Conservation (phyloP, 2,113 vertebrate genomes). For the Paralichthys olivaceus region DNA sequence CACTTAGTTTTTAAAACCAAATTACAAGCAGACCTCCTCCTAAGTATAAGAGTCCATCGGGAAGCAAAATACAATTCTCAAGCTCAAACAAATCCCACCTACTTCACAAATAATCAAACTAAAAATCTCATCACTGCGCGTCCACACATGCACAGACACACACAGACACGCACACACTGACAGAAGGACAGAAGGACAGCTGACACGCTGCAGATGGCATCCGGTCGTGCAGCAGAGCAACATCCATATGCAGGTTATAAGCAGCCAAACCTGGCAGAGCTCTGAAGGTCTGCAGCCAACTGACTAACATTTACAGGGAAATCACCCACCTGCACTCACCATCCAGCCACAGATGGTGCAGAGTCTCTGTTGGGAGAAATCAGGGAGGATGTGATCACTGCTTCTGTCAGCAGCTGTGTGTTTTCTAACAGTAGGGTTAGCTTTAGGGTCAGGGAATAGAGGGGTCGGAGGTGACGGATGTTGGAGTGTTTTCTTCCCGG, state of each 20-base stretch:
- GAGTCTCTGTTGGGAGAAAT: constrained; percentile 22
- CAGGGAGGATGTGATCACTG: constrained; percentile 21
- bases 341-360: constrained; percentile 59
- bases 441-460: neutral
- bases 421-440: constrained; percentile 31
- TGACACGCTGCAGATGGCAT: constrained; percentile 55
- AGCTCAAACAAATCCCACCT: constrained; percentile 12
- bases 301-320: constrained; percentile 57
- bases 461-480: neutral
- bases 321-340: constrained; percentile 61
- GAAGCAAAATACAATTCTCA: constrained; percentile 6
- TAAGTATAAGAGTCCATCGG: neutral
- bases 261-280: constrained; percentile 58
- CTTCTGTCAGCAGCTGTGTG: constrained; percentile 5
- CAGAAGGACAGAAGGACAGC: neutral
- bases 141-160: neutral
- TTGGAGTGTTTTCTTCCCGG: constrained; percentile 20
- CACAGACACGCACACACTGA: neutral
- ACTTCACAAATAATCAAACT: neutral
- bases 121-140: neutral
- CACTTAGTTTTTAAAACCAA: neutral
- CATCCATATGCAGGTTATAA: constrained; percentile 60
- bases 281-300: constrained; percentile 49
- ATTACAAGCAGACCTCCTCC: neutral
- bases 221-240: constrained; percentile 31